Conservation (phyloP, 92 coral and sea anemone species). For the Palythoa grandiflora region DNA sequence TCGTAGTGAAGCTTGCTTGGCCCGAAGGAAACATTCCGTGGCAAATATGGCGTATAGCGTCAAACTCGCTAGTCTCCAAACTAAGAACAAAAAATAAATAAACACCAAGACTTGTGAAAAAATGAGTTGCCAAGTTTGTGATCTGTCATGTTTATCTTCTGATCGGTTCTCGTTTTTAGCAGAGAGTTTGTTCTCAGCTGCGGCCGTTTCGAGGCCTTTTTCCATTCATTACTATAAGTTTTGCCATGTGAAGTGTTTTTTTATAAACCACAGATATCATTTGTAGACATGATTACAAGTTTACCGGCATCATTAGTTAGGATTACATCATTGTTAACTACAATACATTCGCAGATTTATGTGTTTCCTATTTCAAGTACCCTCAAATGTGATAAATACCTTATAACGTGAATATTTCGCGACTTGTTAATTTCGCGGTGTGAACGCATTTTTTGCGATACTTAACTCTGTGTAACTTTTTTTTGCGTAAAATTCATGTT, state of each 20-base stretch:
- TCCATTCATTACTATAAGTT: background rate
- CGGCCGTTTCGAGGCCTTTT: constrained; percentile 31
- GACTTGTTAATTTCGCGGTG: too few relatives aligned
- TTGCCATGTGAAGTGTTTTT: constrained; percentile 11
- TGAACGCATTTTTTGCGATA: too few relatives aligned
- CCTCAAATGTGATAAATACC: too few relatives aligned
- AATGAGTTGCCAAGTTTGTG: background rate
- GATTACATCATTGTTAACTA: constrained; percentile 3
- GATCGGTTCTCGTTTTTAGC: background rate
- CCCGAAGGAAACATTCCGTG: constrained; percentile 86
- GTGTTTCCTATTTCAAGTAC: too few relatives aligned
- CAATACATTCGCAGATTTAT: too few relatives aligned
- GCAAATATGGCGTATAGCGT: constrained; percentile 78
- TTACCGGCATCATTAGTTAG: background rate
- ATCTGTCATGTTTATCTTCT: background rate
- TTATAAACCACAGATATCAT: background rate
- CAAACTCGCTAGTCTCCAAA: constrained; percentile 72
- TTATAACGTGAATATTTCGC: too few relatives aligned
- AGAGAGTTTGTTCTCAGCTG: background rate
- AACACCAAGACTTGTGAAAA: background rate
- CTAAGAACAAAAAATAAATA: constrained; percentile 66
- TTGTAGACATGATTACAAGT: background rate
- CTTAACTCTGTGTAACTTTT: too few relatives aligned
- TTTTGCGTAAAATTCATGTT: too few relatives aligned
- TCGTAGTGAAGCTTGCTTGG: constrained; percentile 83